phyloP scores from a whole-genome alignment of 2,888 invertebrate genomes.

The Brenthis daphne region DNA sequence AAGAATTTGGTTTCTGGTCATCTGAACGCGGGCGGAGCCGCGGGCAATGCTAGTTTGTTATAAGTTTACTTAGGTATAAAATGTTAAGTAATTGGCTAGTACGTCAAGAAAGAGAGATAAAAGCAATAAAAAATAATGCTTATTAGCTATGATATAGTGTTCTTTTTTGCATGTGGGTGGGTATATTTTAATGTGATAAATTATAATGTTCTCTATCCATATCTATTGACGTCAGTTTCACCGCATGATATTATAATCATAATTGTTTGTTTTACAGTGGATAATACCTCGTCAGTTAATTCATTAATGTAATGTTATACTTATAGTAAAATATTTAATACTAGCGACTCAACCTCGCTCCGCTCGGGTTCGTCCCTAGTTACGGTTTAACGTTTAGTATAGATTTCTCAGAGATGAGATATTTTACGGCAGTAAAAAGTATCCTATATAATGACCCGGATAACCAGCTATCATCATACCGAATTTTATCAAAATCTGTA shows the following conservation, averaged over 20 bases:
- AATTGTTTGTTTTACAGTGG: constrained; percentile 24
- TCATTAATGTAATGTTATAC: no score
- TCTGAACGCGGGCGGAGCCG: no score
- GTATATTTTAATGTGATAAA: background rate
- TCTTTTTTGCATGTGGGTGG: background rate
- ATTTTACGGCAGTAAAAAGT: no score
- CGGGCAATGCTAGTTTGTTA: background rate
- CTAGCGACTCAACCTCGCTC: no score
- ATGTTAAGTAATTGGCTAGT: background rate
- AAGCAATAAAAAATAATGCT: background rate
- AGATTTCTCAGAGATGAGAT: no score
- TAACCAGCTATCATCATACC: no score
- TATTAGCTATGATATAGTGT: background rate
- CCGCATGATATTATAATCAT: constrained; percentile 26
- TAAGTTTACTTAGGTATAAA: background rate
- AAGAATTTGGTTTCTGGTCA: no score
- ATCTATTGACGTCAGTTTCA: constrained; percentile 32
- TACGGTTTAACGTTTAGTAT: no score
- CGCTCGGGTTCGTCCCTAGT: no score
- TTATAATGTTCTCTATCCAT: constrained; percentile 8
- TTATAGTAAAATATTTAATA: no score
- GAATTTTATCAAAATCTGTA: no score
- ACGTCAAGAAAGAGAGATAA: background rate
- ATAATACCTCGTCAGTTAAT: constrained; percentile 8
- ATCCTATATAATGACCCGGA: no score